Conservation (phyloP, 2,888 invertebrate species). For the Archips xylosteana region DNA sequence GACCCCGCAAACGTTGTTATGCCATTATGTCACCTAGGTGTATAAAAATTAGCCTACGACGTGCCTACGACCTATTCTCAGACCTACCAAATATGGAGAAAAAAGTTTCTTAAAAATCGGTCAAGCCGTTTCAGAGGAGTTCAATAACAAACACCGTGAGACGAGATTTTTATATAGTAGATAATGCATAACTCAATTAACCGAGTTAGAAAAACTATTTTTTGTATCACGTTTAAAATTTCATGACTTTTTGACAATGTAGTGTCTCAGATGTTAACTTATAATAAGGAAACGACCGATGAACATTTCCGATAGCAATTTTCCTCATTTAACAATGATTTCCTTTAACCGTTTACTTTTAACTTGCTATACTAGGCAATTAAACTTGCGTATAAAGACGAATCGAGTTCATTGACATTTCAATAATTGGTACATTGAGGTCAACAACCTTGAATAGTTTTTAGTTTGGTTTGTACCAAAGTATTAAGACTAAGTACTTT, state of each 20-base stretch:
- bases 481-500: background rate
- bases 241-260: background rate
- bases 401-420: constrained; percentile 3
- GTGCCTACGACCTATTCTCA: no score
- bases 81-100: no score
- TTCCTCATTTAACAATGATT: background rate
- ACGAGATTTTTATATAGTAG: no score
- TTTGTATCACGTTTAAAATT: no score
- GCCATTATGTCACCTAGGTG: no score
- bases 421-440: background rate
- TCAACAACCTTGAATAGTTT: constrained; percentile 1
- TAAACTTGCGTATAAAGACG: background rate
- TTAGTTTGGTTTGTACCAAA: background rate
- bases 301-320: background rate
- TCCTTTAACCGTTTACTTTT: background rate
- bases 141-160: no score
- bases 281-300: constrained; percentile 2
- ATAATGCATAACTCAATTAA: no score
- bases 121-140: no score
- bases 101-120: no score
- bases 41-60: no score
- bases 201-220: no score
- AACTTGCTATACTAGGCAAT: background rate
- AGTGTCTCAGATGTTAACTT: background rate
- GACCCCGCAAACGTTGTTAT: no score